phyloP scores from a whole-genome alignment of 2,797 vertebrate species.

The Hydrolagus colliei region DNA sequence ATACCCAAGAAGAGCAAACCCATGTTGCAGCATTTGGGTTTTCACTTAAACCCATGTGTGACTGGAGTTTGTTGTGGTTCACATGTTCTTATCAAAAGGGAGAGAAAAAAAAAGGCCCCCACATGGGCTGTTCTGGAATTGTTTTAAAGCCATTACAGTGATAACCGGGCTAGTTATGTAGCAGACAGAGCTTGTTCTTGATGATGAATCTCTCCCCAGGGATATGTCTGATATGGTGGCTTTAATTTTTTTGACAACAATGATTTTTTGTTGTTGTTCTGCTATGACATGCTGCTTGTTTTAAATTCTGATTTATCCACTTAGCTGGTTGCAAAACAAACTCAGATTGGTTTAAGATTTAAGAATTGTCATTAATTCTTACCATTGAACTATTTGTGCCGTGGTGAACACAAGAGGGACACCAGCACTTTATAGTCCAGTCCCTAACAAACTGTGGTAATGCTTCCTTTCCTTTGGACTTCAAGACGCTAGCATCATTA shows the following conservation, averaged over 20 bases:
- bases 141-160: not conserved
- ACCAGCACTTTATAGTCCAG: not conserved
- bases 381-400: not conserved
- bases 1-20: not conserved
- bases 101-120: not conserved
- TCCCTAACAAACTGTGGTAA: not conserved
- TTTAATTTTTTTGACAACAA: too few relatives aligned
- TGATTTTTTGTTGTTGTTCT: too few relatives aligned
- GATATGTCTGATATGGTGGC: not conserved
- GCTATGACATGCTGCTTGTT: too few relatives aligned
- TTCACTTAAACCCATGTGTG: not conserved
- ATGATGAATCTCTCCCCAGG: not conserved
- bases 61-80: conserved; percentile 6
- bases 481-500: not conserved
- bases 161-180: not conserved
- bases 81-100: conserved; percentile 4
- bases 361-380: not conserved
- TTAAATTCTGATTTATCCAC: not conserved
- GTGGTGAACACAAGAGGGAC: too few relatives aligned
- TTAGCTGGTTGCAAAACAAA: not conserved
- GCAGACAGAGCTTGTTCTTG: not conserved
- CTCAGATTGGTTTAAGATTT: not conserved
- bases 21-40: not conserved
- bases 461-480: not conserved
- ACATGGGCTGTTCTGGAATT: conserved; percentile 5